Evolutionary conservation across 2,888 invertebrate species (phyloP), one percentile per base, ranked within the genome.

Genomic region (Acronicta psi): DNA sequence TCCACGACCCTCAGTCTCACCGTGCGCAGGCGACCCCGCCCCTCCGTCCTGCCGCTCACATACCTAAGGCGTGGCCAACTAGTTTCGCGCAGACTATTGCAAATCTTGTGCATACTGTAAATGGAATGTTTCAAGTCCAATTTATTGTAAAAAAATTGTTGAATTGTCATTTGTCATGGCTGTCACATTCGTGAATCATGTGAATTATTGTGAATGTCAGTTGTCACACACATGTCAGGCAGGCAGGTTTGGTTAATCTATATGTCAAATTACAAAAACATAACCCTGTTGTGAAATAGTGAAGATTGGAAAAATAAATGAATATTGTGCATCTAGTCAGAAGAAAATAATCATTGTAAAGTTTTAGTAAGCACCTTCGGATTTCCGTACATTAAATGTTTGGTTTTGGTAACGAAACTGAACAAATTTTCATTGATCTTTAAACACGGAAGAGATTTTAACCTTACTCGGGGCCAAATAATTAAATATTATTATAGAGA

Each of bases 351-450:
- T 34, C 4, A 34, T 34, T 34, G 18, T 7, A 18, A 11, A 7
- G 17, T 14, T 41, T n/a, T 14, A 11, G 0, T 2, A 29, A 23
- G n/a, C 14, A 34, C 14, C 6, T 6, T 13, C 17, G 34, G 0
- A 49, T 45, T 14, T 11, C 13, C 8, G 11, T 9, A n/a, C 49
- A 11, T 25, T 29, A 36, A 45, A 34, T 18, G 18, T 18, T 17
- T 10, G 9, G 14, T 49, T 41, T 46, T 34, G 1, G 45, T 14
- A 20, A n/a, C n/a, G 4, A 23, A 7, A 36, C 25, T 34, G 9
- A 31, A 14, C 3, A 43, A 23, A 17, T 47, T 63, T 56, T 67
- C 34, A 73, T 61, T 62, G 29, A 70, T 18, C 6, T 42, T 52
- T 50, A 41, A 13, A 34, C 5, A 34, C 11, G 23, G n/a, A 38